Evolutionary conservation across 2,797 vertebrate genomes (phyloP), one percentile per base, ranked within the genome.

Genomic region (Manis javanica): DNA sequence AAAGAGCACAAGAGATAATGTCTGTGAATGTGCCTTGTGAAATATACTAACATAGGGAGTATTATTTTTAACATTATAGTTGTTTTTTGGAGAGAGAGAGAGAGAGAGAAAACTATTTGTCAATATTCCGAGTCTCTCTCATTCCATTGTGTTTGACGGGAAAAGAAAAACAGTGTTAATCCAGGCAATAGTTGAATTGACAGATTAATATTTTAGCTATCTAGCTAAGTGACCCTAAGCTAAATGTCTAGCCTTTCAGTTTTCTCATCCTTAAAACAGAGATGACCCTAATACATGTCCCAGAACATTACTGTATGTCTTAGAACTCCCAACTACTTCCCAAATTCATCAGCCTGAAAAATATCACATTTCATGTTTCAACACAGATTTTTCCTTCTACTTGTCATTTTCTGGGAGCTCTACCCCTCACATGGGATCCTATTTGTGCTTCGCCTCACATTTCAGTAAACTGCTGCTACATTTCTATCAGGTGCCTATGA

Each of bases 221-320:
- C 21, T 69, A 63, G 23, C 11, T 87, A 85, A 94, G 15, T 46
- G 46, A 66, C 19, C 26, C 26, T 53, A 89, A 95, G 11, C 29
- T 79, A 53, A 68, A 86, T 90, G 29, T 46, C 79, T 79, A 61
- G 42, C 13, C 13, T 89, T 88, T 51, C 11, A 74, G 23, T 59
- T 85, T 95, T 77, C 14, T 94, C 37, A 71, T 71, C 59, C 26
- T 77, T 88, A 79, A 94, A 83, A 75, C 11, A 74, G 24, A 91
- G 4, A 59, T 57, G 53, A 79, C 78, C 23, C 39, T 72, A 92
- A 84, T 23, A 29, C n/a, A 72, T 55, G 10, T 11, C 29, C 57
- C 51, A 72, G 57, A 81, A 75, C 78, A 72, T 26, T 69, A 31
- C 9, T 83, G 0, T 19, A 93, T 42, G 3, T 34, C 46, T 78